phyloP scores from a whole-genome alignment of 2,113 vertebrate genomes.

The Antechinus stuartii region DNA sequence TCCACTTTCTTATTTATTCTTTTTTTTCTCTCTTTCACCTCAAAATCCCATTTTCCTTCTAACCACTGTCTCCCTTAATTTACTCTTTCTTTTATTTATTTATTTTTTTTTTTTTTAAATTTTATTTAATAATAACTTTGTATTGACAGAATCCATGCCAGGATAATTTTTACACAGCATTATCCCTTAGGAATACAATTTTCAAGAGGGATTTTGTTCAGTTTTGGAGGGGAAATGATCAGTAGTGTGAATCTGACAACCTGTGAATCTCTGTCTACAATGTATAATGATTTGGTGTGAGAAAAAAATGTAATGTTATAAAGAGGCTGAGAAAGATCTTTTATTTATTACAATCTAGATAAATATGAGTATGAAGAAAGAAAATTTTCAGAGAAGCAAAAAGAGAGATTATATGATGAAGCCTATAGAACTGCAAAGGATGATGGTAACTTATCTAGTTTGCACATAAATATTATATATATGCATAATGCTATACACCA shows the following conservation, averaged over 20 bases:
- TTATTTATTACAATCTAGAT: neutral
- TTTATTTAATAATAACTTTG: too few species aligned
- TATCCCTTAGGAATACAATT: neutral
- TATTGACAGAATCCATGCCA: too few species aligned
- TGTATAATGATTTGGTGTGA: neutral
- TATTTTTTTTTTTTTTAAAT: too few species aligned
- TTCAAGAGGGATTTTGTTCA: neutral
- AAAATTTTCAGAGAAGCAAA: neutral
- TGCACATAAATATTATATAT: neutral
- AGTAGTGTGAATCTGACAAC: neutral
- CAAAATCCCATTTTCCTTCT: too few species aligned
- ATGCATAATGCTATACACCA: neutral
- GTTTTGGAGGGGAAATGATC: neutral
- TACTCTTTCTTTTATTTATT: too few species aligned
- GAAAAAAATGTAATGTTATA: neutral
- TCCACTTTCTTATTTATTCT: too few species aligned
- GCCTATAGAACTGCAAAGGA: neutral
- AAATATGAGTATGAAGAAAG: neutral
- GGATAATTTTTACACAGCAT: too few species aligned
- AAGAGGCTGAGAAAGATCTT: neutral
- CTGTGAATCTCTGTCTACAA: neutral
- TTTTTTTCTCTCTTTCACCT: too few species aligned
- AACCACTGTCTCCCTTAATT: too few species aligned
- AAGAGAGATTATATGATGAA: neutral
- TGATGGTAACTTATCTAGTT: neutral